Conservation (phyloP, 2,888 invertebrate species). For the Mesopsocus fuscifrons region DNA sequence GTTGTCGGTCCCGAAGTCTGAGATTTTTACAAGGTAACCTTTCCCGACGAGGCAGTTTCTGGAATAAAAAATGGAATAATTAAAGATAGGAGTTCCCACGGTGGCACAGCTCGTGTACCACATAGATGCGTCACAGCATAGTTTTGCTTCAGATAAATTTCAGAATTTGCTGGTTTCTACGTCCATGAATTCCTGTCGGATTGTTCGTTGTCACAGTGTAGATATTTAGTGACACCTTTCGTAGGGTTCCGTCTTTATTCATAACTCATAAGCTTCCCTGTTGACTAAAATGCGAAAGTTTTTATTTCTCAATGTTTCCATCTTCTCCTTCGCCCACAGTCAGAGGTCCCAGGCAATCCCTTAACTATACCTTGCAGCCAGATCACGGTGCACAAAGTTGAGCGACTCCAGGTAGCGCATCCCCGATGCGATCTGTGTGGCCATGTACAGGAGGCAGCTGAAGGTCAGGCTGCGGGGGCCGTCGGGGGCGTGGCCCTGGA, state of each 20-base stretch:
- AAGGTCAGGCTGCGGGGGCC: slow-evolving; percentile 30
- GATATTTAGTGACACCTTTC: no score
- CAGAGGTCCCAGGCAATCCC: not conserved
- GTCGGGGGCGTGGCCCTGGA: slow-evolving; percentile 25
- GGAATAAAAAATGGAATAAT: slow-evolving; percentile 19
- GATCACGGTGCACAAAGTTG: slow-evolving; percentile 78
- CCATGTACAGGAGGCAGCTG: slow-evolving; percentile 59
- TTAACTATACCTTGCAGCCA: slow-evolving; percentile 50
- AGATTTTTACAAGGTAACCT: slow-evolving; percentile 62
- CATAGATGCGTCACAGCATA: no score
- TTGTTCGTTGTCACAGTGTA: no score
- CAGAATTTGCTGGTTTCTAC: no score
- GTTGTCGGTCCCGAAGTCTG: slow-evolving; percentile 71
- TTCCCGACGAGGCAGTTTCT: slow-evolving; percentile 75
- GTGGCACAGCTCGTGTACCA: no score
- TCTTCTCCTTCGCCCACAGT: not conserved
- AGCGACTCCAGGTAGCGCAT: slow-evolving; percentile 78
- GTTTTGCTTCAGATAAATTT: no score
- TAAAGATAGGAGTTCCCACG: not conserved
- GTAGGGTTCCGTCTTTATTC: no score
- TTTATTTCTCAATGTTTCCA: not conserved
- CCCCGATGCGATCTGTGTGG: slow-evolving; percentile 70
- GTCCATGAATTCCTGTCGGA: no score
- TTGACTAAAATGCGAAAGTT: not conserved
- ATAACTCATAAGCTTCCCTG: no score